Conservation (phyloP, 2,113 vertebrate species). For the Gallinago media region DNA sequence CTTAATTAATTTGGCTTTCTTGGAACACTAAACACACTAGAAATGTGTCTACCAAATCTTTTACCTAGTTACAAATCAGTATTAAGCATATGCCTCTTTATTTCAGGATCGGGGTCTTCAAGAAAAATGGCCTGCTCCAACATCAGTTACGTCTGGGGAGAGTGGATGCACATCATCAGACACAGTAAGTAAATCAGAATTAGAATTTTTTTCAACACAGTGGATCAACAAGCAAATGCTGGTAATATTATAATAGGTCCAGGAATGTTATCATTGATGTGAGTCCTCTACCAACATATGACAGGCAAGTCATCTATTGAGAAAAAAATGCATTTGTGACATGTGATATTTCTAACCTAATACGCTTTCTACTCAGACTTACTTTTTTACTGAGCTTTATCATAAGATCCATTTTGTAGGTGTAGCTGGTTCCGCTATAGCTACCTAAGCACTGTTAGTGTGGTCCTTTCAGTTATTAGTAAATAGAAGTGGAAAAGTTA, state of each 20-base stretch:
- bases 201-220: not conserved
- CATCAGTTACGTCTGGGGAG: not conserved
- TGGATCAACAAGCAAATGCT: not conserved
- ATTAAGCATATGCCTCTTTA: not conserved
- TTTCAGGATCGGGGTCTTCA: not conserved
- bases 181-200: not conserved
- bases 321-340: not conserved
- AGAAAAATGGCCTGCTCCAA: not conserved
- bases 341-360: not conserved
- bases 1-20: not conserved
- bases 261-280: not conserved
- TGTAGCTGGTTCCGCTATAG: not conserved
- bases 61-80: not conserved
- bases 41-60: not conserved
- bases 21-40: not conserved
- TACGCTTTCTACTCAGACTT: not conserved
- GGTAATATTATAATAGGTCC: not conserved
- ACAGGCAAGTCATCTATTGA: not conserved
- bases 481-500: not conserved
- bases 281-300: not conserved
- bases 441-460: not conserved
- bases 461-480: not conserved
- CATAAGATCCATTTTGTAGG: not conserved
- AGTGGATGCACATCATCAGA: not conserved
- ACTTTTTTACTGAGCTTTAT: not conserved